Percentiles rank a stretch among this genome's conserved stretches.
Conservation (phyloP, 2,113 vertebrate species). For the Mola mola region DNA sequence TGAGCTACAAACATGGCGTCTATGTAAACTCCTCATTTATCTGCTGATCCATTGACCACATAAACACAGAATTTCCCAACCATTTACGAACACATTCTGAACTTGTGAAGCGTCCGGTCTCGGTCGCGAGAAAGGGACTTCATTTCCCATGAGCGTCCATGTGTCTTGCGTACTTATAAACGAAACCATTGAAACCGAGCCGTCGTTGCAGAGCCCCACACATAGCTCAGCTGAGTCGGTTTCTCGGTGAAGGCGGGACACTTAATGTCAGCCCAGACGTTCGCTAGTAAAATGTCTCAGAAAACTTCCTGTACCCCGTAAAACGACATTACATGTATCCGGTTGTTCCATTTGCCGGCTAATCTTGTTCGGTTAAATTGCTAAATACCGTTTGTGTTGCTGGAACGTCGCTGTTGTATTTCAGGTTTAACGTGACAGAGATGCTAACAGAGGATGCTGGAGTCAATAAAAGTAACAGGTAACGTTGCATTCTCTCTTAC, state of each 20-base stretch:
- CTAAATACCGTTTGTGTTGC: neutral
- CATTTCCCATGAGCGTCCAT: slow-evolving; percentile 37
- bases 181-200: slow-evolving; percentile 52
- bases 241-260: slow-evolving; percentile 11
- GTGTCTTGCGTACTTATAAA: slow-evolving; percentile 1
- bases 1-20: too few species aligned
- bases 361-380: slow-evolving; percentile 9
- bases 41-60: too few species aligned
- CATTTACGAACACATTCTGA: too few species aligned
- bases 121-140: slow-evolving; percentile 32
- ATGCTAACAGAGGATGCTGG: slow-evolving; percentile 60
- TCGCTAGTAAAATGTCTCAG: neutral
- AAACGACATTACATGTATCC: neutral
- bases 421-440: too few species aligned
- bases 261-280: neutral
- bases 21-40: too few species aligned
- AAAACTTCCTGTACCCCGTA: neutral
- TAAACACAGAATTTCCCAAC: too few species aligned
- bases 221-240: neutral
- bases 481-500: slow-evolving; percentile 3
- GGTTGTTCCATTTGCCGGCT: slow-evolving; percentile 12
- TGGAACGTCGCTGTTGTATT: neutral
- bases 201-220: neutral
- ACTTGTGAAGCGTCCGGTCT: too few species aligned
- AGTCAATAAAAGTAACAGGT: slow-evolving; percentile 79